Base-by-base conservation (phyloP, 2,113 vertebrate species). In the Lampris incognitus region DNA sequence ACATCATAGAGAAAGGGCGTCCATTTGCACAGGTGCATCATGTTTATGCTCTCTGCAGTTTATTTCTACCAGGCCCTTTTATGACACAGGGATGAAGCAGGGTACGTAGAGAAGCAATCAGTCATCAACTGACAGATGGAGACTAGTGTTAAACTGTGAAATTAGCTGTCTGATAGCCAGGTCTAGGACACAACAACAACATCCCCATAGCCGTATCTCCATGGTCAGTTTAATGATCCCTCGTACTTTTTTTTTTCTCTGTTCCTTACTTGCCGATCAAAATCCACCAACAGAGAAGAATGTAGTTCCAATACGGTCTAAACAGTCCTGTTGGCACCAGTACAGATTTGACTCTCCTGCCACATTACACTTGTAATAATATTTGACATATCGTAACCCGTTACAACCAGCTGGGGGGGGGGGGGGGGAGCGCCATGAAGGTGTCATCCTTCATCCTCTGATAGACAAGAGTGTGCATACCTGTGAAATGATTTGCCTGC, bases 401-500 rank as follows among this genome's bases (percentile, higher is more conserved):
- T 82, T 76, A 59, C 44, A 69, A 66, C 50, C 13, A 55, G 36
- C 73, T 40, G 4, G 37, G 58, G 39, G 13, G n/a, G 54, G 13
- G n/a, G 54, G 9, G 48, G n/a, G 55, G 50, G n/a, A 36, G 63
- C 37, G 66, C 36, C 68, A 60, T 55, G 49, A 79, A 69, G 78
- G 55, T 62, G 66, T 78, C 77, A 66, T 71, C 70, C 68, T 67
- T 87, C 81, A 78, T 85, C 66, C 38, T 69, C 85, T 69, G 82
- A 79, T 71, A 83, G 74, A 67, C 72, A 49, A 46, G 79, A n/a
- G 60, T 57, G 70, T 41, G 5, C 70, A 87, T 3, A 83, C 50
- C 66, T 77, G 74, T 86, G 79, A 85, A 86, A 81, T 79, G 41
- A 77, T 86, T 81, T 82, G 75, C 85, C 50, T 83, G 75, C 75